Evolutionary conservation across 2,888 invertebrate species (phyloP), one percentile per base, ranked within the genome.

Genomic region (Diaprepes abbreviatus): DNA sequence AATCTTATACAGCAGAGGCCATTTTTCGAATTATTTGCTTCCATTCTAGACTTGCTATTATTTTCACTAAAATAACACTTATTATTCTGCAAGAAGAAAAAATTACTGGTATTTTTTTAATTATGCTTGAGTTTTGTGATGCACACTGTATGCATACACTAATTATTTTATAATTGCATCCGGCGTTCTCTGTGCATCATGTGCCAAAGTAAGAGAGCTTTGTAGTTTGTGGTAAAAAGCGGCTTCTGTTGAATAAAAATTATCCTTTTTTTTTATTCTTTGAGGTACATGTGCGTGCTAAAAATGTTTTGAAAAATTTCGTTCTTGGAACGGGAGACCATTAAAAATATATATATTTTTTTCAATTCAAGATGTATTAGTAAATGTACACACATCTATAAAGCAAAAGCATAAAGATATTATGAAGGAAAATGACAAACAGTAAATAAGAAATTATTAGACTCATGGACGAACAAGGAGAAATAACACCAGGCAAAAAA

Each of bases 31-130:
- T 35, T 35, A 35, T 35, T 35, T 35, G 35, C 35, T n/a, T 50
- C 28, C 28, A 28, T 14, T 12, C 21, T 45, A 45, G 21, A 24
- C 21, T 43, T 19, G 43, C 43, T 7, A 16, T 58, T 36, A 59
- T 59, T 45, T 59, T 31, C 28, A 45, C 43, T 31, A 28, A 59
- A 43, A 59, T 59, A 31, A 43, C 59, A 31, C 59, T 59, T 33
- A 59, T 59, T 59, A 59, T 40, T 31, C 31, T 33, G 31, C 33
- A 40, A 40, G 16, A 19, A 31, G 28, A 19, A 55, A 24, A 62
- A 45, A 67, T 67, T 52, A 67, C 55, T 35, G 67, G 35, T 45
- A 62, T 67, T 67, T 62, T 67, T 67, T 60, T 43, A 62, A 67
- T 69, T 69, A 57, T 35, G 52, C 35, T 58, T 48, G 28, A 38